Base-by-base conservation (phyloP, 2,888 invertebrate genomes). In the Sphaeridia pumilis region DNA sequence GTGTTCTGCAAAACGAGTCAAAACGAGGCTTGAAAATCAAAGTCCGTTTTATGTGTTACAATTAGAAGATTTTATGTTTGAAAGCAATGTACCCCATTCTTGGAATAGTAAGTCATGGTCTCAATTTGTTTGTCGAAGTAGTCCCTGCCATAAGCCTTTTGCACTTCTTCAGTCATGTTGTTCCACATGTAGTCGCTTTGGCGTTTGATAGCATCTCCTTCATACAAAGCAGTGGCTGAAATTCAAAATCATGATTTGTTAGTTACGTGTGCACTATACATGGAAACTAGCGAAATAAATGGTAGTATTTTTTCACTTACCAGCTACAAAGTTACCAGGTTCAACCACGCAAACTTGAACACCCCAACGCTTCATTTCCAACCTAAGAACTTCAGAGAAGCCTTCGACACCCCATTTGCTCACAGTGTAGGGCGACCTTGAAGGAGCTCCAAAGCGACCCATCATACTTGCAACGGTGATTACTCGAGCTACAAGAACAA, bases 331-430 rank as follows among this genome's bases (percentile, higher is more conserved):
- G 71, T 87, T 87, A 38, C 88, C 87, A 36, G 87, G 84, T 60
- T 87, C 86, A 34, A 89, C 83, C 24, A 87, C 78, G 46, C 85
- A 81, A 17, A 88, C 86, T 68, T 87, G 83, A 12, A 88, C 87
- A 45, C 84, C 83, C 68, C 86, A 79, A 49, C 82, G 76, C 63
- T 81, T 79, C 70, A 87, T 79, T 70, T 88, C 87, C 63, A 85
- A 77, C 41, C 88, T 78, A 50, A 88, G 75, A 67, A 86, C 87
- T 58, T 82, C 79, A 21, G 83, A 83, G 67, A 87, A 79, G 10
- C 84, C 82, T 69, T 88, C 87, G 7, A 88, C 74, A 0, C 84
- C 89, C 42, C 83, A 82, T 66, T 76, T 76, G 35, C 73, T 70
- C 14, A 85, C 83, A 56, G 86, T 84, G 69, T 89, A 87, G 48